These are phyloP conservation scores for Megalopta genalis DNA, from an alignment of 1,140 invertebrate species.

Conservation along the genomic window DNA sequence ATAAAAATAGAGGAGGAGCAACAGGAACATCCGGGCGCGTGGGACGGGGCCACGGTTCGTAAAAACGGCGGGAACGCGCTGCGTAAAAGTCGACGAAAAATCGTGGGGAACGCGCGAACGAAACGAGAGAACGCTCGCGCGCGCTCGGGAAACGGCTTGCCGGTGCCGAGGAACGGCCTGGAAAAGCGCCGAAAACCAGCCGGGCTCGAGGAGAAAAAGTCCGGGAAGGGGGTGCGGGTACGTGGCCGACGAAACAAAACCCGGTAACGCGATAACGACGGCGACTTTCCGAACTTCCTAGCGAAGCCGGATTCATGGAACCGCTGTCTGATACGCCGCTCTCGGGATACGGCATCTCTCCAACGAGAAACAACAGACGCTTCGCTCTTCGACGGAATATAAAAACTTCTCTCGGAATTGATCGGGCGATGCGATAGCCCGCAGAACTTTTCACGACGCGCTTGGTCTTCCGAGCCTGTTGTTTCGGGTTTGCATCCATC, in stretches of 20 bases:
- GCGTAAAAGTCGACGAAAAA: slow-evolving; percentile 26
- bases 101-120: background rate
- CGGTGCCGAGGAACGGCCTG: no score
- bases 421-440: background rate
- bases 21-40: no score
- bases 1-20: background rate
- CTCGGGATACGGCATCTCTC: no score
- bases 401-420: no score
- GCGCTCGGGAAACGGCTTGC: background rate
- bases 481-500: no score
- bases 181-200: no score
- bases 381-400: no score
- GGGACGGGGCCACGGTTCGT: background rate
- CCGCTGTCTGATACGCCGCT: no score
- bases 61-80: background rate
- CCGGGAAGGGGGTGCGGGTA: no score
- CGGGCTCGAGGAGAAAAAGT: no score
- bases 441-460: background rate
- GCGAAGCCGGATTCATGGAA: background rate
- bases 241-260: background rate
- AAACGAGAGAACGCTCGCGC: background rate
- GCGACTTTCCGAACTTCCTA: background rate
- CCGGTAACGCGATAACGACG: background rate
- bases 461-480: no score
- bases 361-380: no score